These are phyloP conservation scores for Criorhina ranunculi DNA, from an alignment of 2,888 invertebrate genomes.

Conservation along the genomic window DNA sequence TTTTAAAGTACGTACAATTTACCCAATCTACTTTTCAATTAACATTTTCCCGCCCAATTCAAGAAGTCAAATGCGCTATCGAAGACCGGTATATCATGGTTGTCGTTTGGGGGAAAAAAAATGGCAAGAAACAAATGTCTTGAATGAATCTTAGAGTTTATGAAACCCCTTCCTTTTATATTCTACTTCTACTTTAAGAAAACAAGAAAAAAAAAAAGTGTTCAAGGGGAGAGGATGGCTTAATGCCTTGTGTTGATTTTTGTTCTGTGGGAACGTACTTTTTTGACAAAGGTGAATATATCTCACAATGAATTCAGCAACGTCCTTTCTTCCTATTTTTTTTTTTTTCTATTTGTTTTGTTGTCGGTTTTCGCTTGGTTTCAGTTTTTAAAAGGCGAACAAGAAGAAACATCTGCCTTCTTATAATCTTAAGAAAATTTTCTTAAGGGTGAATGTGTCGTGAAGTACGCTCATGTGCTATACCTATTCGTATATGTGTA, in stretches of 20 bases:
- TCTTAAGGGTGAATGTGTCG: conserved; percentile 33
- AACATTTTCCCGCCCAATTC: conserved; percentile 47
- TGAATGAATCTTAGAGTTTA: conserved; percentile 15
- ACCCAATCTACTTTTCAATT: neutral
- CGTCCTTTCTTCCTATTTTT: conserved; percentile 3
- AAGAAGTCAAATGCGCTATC: conserved; percentile 28
- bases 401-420: conserved; percentile 43
- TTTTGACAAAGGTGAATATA: conserved; percentile 26
- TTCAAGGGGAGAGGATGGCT: conserved; percentile 14
- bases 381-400: conserved; percentile 20
- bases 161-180: neutral
- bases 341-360: conserved; percentile 23
- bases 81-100: neutral
- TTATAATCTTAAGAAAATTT: conserved; percentile 31
- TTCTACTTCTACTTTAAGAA: neutral
- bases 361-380: conserved; percentile 9
- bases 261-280: conserved; percentile 31
- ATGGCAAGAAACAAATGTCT: conserved; percentile 17
- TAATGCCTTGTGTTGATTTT: conserved; percentile 33
- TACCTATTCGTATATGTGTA: neutral
- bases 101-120: conserved; percentile 2
- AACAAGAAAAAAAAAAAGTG: conserved; percentile 1
- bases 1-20: neutral
- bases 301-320: conserved; percentile 26
- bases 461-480: conserved; percentile 23